Evolutionary conservation across 2,797 vertebrate species (phyloP), one percentile per base, ranked within the genome.

Genomic region (Anguilla megastoma): DNA sequence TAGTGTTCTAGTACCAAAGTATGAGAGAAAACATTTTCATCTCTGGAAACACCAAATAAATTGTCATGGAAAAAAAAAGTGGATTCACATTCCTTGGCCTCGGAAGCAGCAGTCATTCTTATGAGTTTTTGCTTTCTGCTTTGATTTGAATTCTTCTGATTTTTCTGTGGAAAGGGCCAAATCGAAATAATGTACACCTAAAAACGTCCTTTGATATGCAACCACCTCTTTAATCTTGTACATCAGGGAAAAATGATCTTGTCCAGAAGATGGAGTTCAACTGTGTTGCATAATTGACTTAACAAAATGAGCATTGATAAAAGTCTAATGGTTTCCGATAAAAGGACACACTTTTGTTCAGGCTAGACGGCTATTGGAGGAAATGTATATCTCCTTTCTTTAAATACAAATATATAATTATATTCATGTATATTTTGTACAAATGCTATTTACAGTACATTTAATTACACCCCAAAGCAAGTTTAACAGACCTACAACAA

Each of bases 361-460:
- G 30, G 71, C 4, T 76, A 84, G 80, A 50, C n/a, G 30, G 7
- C 1, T 0, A 41, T 1, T 50, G 86, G 85, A 89, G 27, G 66
- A 84, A 50, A 69, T 16, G 30, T 58, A 21, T 8, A 41, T 82
- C n/a, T 30, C 85, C 74, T 41, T 76, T 76, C 93, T 93, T 95
- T 93, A 96, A 96, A 96, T 94, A 96, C 90, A 95, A 95, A 95
- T 94, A 94, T 94, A 93, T 95, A 92, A 95, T 95, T 95, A 94
- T 93, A 94, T 96, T 95, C 54, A 54, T 84, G 45, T 84, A 84
- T 85, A 24, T 86, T 41, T 88, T 88, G 86, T 96, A 96, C 94
- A 96, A 95, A 95, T 92, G 90, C 93, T 96, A 97, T 97, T 94
- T 96, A 97, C 95, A 96, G 90, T 95, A 24, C 60, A 86, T 86